phyloP scores from a whole-genome alignment of 1,140 invertebrate genomes.

The Gonatopus flavifemur region DNA sequence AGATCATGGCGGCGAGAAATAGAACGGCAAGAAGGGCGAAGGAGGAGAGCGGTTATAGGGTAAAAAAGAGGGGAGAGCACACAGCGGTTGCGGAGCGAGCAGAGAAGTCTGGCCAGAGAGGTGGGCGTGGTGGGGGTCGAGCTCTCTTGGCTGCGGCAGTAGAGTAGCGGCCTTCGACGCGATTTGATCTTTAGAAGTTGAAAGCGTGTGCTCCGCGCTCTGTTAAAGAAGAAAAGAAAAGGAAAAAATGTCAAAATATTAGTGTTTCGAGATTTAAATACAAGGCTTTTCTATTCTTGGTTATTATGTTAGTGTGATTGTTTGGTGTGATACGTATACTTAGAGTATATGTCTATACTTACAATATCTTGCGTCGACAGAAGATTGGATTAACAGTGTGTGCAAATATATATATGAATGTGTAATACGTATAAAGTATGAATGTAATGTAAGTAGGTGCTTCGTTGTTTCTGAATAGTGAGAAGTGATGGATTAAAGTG shows the following conservation, averaged over 20 bases:
- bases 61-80: slow-evolving; percentile 21
- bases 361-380: too few species aligned
- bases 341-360: too few species aligned
- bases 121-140: slow-evolving; percentile 36
- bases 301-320: too few species aligned
- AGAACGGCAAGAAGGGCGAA: slow-evolving; percentile 18
- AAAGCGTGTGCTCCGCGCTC: too few species aligned
- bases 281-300: too few species aligned
- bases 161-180: slow-evolving; percentile 56
- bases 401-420: background rate
- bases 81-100: background rate
- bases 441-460: too few species aligned
- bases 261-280: too few species aligned
- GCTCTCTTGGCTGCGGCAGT: slow-evolving; percentile 47
- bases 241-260: too few species aligned
- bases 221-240: too few species aligned
- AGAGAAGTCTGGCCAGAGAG: slow-evolving; percentile 11
- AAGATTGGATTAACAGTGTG: slow-evolving; percentile 14
- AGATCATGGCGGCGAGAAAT: slow-evolving; percentile 11
- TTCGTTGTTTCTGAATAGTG: too few species aligned
- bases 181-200: slow-evolving; percentile 30
- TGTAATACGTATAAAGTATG: background rate
- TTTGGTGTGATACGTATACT: too few species aligned
- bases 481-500: too few species aligned
- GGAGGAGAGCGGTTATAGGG: slow-evolving; percentile 13